These are phyloP conservation scores for Molorchus minor DNA, from an alignment of 2,888 invertebrate genomes.

Conservation along the genomic window DNA sequence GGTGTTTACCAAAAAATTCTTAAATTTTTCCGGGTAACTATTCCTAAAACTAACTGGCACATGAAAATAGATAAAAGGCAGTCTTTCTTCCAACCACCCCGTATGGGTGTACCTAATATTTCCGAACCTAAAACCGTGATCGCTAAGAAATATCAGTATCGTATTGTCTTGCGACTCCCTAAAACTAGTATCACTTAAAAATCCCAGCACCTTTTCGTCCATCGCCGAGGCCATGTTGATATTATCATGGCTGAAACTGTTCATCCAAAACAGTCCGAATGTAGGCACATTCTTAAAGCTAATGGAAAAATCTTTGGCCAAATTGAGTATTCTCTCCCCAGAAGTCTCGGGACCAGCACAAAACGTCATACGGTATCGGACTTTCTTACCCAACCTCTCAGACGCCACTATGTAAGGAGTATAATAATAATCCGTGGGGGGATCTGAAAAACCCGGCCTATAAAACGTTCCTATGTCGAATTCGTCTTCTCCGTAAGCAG, in stretches of 20 bases:
- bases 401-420: constrained; percentile 77
- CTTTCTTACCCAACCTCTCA: constrained; percentile 65
- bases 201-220: constrained; percentile 70
- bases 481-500: constrained; percentile 83
- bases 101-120: constrained; percentile 73
- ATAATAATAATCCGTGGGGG: constrained; percentile 85
- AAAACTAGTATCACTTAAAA: constrained; percentile 68
- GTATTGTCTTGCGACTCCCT: constrained; percentile 72
- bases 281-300: constrained; percentile 66
- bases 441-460: constrained; percentile 74
- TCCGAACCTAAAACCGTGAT: constrained; percentile 84
- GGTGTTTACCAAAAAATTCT: constrained; percentile 70
- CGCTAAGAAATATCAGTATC: constrained; percentile 78
- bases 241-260: constrained; percentile 78
- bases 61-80: constrained; percentile 78
- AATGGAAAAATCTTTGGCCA: constrained; percentile 71
- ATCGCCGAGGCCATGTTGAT: constrained; percentile 75
- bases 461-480: constrained; percentile 78
- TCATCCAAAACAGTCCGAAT: constrained; percentile 84
- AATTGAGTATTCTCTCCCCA: constrained; percentile 75
- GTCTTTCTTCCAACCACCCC: constrained; percentile 83
- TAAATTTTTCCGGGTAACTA: constrained; percentile 66
- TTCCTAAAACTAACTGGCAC: constrained; percentile 71
- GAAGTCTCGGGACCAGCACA: constrained; percentile 72
- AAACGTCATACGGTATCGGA: constrained; percentile 65